Conservation (phyloP, 1,140 invertebrate genomes). For the Stratiolaelaps scimitus region DNA sequence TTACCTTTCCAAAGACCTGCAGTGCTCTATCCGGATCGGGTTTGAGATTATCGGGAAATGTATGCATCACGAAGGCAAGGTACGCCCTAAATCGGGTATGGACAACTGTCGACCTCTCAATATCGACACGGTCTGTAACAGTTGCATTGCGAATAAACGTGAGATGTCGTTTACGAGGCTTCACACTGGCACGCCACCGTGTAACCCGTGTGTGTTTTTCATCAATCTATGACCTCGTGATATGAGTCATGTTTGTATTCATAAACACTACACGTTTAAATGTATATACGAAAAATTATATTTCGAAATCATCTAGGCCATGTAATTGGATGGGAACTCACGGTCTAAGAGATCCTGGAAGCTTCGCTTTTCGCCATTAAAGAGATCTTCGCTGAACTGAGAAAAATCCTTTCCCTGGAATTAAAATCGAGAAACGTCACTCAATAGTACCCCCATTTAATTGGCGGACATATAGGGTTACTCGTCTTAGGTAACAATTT, state of each 20-base stretch:
- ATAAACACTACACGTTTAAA: too few relatives aligned
- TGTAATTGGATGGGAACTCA: not conserved
- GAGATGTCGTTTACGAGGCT: too few relatives aligned
- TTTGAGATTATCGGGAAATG: conserved; percentile 19
- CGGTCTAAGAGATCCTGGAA: conserved; percentile 21
- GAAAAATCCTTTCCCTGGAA: conserved; percentile 14
- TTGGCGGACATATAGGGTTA: too few relatives aligned
- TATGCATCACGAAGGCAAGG: not conserved
- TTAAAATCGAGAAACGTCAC: not conserved
- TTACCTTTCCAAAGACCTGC: conserved; percentile 16
- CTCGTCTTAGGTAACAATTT: too few relatives aligned
- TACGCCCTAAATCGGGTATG: conserved; percentile 4
- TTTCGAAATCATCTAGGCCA: too few relatives aligned
- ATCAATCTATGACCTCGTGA: too few relatives aligned
- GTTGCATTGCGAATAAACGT: too few relatives aligned
- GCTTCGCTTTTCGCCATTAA: not conserved
- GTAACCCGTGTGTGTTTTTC: too few relatives aligned
- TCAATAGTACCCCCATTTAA: too few relatives aligned
- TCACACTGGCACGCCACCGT: too few relatives aligned
- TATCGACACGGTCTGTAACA: conserved; percentile 2
- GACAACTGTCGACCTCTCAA: not conserved
- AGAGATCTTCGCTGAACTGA: conserved; percentile 3
- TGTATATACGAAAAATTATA: too few relatives aligned
- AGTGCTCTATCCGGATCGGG: conserved; percentile 3
- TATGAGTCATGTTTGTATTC: too few relatives aligned